Base-by-base conservation (phyloP, 2,888 invertebrate species). In the Drosophila hamatofila region DNA sequence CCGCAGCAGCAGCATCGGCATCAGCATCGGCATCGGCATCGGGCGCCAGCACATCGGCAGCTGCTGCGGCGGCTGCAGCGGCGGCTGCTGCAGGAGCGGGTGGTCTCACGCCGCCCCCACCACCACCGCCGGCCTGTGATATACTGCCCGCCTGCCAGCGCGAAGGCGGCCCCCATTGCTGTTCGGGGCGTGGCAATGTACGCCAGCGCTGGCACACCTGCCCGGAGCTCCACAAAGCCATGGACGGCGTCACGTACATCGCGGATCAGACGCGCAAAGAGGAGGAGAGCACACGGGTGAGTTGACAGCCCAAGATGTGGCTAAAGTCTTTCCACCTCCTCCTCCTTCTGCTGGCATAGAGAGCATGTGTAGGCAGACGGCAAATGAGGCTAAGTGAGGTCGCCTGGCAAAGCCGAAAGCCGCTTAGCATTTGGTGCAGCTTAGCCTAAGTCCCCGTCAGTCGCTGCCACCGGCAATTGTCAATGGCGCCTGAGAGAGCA, bases 181-280 rank as follows among this genome's bases (percentile, higher is more conserved):
- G 95, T 77, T 76, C 94, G 90, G 94, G 94, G 42, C 83, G 85
- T 60, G 75, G 88, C 64, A 91, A 79, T 39, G 85, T 92, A 59
- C 94, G 95, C 81, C 95, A 96, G 83, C 95, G 96, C 88, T 97
- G 97, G 97, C 97, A 97, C 92, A 96, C 96, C 92, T 98, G 97
- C 93, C 97, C 97, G 46, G 98, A 98, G 93, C 95, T 98, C 81
- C 96, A 97, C 93, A 97, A 97, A 93, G 98, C 98, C 88, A 97
- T 97, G 93, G 97, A 97, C 92, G 97, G 97, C 78, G 97, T 98
- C 81, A 95, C 96, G 90, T 98, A 97, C 92, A 98, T 98, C 90
- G 98, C 98, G 56, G 97, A 98, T 93, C 97, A 98, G 93, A 97
- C 97, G 65, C 96, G 97, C 90, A 95, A 97, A 91, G 97, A 97